Conservation (phyloP, 2,113 vertebrate species). For the Pseudopipra pipra region DNA sequence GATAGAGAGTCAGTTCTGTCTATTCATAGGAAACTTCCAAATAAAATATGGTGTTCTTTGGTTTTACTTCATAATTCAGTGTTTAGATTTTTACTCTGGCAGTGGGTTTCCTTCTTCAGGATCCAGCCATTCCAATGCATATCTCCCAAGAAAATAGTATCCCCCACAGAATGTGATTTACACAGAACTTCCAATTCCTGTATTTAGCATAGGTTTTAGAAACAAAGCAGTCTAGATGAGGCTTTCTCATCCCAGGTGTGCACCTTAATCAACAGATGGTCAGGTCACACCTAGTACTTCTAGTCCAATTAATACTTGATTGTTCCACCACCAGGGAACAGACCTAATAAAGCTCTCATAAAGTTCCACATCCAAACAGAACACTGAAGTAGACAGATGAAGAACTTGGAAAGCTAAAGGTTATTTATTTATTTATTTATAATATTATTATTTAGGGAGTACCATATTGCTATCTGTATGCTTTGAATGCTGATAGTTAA, state of each 20-base stretch:
- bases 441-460: neutral
- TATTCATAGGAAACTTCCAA: neutral
- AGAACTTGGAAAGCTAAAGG: neutral
- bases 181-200: neutral
- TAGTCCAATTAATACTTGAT: neutral
- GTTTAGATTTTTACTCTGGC: neutral
- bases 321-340: neutral
- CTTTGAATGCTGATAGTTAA: neutral
- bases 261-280: neutral
- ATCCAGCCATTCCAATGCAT: neutral
- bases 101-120: neutral
- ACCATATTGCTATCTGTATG: neutral
- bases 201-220: neutral
- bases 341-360: neutral
- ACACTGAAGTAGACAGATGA: neutral
- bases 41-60: neutral
- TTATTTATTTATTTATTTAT: neutral
- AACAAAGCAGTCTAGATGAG: neutral
- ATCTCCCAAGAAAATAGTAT: neutral
- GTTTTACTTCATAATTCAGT: neutral
- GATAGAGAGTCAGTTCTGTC: neutral
- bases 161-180: neutral
- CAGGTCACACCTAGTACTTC: neutral
- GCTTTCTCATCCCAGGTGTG: neutral
- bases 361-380: neutral